Conservation (phyloP, 2,888 invertebrate genomes). For the Coelinius sp. region DNA sequence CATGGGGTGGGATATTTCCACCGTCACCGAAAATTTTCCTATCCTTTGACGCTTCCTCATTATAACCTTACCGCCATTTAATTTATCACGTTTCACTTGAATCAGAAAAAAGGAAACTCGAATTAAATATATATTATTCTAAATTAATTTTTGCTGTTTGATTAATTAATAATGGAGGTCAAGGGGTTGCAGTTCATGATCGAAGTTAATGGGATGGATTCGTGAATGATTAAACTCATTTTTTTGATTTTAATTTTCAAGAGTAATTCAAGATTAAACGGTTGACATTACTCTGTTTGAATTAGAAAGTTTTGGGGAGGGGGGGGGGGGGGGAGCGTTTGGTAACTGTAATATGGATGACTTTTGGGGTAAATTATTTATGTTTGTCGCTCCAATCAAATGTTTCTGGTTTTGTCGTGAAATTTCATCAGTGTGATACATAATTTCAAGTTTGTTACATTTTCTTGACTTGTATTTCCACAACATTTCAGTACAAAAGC, state of each 20-base stretch:
- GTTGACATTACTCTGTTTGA: conserved; percentile 43
- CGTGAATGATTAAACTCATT: neutral
- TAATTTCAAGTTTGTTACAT: neutral
- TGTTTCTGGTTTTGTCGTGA: neutral
- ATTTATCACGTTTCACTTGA: conserved; percentile 18
- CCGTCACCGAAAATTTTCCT: conserved; percentile 21
- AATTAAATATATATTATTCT: no score
- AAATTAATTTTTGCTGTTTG: neutral
- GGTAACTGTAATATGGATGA: no score
- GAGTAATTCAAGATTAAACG: neutral
- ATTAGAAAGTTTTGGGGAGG: conserved; percentile 22
- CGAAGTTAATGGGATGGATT: neutral
- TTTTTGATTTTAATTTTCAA: neutral
- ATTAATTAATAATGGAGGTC: neutral
- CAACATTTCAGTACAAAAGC: conserved; percentile 51
- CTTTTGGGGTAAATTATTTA: no score
- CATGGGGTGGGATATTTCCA: neutral
- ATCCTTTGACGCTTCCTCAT: conserved; percentile 26
- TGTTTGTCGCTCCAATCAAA: no score
- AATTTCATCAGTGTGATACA: neutral
- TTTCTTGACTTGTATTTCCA: conserved; percentile 19
- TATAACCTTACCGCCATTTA: conserved; percentile 9
- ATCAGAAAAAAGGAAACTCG: neutral
- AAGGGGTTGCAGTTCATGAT: neutral
- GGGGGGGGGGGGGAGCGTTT: no score